Conservation (phyloP, 37 sponge, comb jelly and placozoan species). For the Dysidea cf. avara region DNA sequence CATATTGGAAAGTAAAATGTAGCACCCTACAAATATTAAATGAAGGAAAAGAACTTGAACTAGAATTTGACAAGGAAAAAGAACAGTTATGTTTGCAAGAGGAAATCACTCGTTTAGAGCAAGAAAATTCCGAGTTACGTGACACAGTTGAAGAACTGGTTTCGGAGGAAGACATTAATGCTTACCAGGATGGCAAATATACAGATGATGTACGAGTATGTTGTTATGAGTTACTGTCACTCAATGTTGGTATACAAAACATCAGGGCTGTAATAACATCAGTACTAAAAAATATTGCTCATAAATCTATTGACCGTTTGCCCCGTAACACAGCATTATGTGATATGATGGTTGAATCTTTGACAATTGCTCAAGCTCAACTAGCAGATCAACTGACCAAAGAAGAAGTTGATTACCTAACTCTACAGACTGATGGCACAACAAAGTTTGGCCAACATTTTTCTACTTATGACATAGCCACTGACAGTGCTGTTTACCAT, state of each 20-base stretch:
- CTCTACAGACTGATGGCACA: slow-evolving; percentile 36
- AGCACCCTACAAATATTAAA: not conserved
- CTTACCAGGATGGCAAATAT: slow-evolving; percentile 37
- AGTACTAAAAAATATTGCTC: slow-evolving; percentile 22
- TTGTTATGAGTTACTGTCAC: slow-evolving; percentile 35
- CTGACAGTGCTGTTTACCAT: not conserved
- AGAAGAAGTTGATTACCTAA: not conserved
- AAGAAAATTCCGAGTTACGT: slow-evolving; percentile 3
- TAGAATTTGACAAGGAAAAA: not conserved
- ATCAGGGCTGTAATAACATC: slow-evolving; percentile 12
- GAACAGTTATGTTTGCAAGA: slow-evolving; percentile 7
- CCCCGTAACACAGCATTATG: slow-evolving; percentile 8
- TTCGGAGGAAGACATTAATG: not conserved
- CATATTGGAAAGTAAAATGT: slow-evolving; percentile 17
- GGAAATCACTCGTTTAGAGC: not conserved
- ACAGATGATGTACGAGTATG: slow-evolving; percentile 40
- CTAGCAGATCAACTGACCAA: slow-evolving; percentile 15
- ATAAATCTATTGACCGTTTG: slow-evolving; percentile 13
- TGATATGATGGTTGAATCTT: slow-evolving; percentile 19
- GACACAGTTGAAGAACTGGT: not conserved
- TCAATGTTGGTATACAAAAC: slow-evolving; percentile 40
- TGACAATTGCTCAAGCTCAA: slow-evolving; percentile 28
- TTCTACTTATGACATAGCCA: slow-evolving; percentile 22
- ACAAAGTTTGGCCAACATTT: slow-evolving; percentile 37
- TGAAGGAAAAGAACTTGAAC: not conserved